These are phyloP conservation scores for Helicoverpa assulta DNA, from an alignment of 2,888 invertebrate genomes.

Conservation along the genomic window DNA sequence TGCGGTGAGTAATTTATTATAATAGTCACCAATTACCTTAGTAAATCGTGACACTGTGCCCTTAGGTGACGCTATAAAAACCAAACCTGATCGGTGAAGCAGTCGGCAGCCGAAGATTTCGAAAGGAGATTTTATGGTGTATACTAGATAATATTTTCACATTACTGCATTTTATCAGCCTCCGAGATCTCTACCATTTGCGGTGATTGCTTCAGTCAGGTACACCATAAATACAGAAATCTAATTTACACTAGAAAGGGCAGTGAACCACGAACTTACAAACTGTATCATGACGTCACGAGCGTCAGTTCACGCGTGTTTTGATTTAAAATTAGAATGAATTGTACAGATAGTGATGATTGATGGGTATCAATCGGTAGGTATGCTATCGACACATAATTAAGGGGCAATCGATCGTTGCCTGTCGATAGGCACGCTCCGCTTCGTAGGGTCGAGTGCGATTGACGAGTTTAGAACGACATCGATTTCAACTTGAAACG, in stretches of 20 bases:
- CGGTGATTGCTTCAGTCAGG: constrained; percentile 58
- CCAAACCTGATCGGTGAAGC: constrained; percentile 52
- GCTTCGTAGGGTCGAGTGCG: constrained; percentile 53
- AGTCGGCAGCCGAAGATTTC: constrained; percentile 59
- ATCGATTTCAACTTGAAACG: constrained; percentile 40
- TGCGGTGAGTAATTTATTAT: constrained; percentile 33
- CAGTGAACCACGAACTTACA: constrained; percentile 25
- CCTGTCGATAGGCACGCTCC: constrained; percentile 49
- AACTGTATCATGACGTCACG: constrained; percentile 41
- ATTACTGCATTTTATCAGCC: constrained; percentile 56
- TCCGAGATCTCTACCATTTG: constrained; percentile 55
- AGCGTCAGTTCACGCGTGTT: constrained; percentile 42
- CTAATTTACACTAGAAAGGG: constrained; percentile 52
- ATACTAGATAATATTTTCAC: constrained; percentile 62
- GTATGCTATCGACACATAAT: constrained; percentile 56
- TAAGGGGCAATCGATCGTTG: constrained; percentile 56
- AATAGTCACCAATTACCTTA: constrained; percentile 46
- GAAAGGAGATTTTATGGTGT: constrained; percentile 63
- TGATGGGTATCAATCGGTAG: constrained; percentile 55
- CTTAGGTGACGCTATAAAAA: constrained; percentile 54
- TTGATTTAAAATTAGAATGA: constrained; percentile 56
- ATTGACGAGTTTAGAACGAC: constrained; percentile 58
- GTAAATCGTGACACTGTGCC: constrained; percentile 53
- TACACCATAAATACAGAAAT: constrained; percentile 46
- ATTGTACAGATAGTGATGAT: constrained; percentile 52